Base-by-base conservation (phyloP, 2,888 invertebrate species). In the Mimachlamys varia region DNA sequence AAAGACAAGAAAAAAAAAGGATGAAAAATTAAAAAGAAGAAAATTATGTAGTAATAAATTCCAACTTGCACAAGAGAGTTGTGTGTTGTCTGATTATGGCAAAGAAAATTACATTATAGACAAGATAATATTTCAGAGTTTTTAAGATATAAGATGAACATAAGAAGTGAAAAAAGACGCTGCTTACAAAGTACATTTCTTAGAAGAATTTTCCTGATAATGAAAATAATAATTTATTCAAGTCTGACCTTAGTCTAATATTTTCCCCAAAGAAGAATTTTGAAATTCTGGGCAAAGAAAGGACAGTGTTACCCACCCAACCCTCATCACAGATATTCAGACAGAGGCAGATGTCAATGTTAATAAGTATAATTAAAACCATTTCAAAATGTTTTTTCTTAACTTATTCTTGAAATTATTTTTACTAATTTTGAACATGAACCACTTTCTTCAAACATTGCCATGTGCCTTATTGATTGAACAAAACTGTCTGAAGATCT, bases 1-100 rank as follows among this genome's bases (percentile, higher is more conserved):
- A 76, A 76, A 76, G 76, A 76, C 76, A 76, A 76, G 27, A 58
- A 76, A 76, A 76, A 76, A 58, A 76, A 76, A 33, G 76, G 33
- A 33, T 27, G 33, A 76, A 58, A 76, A 76, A 33, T 76, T 13
- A 76, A 76, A 76, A 33, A 76, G 33, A 76, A 17, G 27, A 27
- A 76, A 76, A 76, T 76, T 5, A 76, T 76, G 27, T 33, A 62
- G 22, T 13, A 27, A 76, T 76, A 27, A 33, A 76, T 76, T 27
- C 27, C 76, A 76, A 76, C 76, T 76, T 76, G 76, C 76, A 76
- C 76, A 76, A 76, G 76, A 76, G 76, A 76, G 76, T 76, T 76
- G 76, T 76, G 76, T 76, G 76, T 76, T 76, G 76, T 76, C 15
- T 76, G 76, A 76, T 76, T 12, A 76, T 76, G 33, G 33, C 76